phyloP scores from a whole-genome alignment of 2,888 invertebrate species.

The Drosophila subquinaria region DNA sequence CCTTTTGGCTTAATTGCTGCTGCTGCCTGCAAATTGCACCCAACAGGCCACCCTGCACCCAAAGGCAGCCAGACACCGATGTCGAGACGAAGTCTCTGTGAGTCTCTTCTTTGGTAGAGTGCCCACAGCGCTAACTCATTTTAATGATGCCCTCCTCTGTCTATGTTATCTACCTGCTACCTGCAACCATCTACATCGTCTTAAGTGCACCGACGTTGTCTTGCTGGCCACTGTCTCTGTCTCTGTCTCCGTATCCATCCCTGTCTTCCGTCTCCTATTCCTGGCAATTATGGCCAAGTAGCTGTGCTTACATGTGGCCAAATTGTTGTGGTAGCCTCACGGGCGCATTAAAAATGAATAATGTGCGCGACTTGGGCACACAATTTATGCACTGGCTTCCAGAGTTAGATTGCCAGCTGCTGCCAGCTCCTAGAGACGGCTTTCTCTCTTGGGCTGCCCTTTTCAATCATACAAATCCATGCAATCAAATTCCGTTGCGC shows the following conservation, averaged over 20 bases:
- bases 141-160: slow-evolving; percentile 69
- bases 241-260: slow-evolving; percentile 4
- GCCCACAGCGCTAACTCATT: slow-evolving; percentile 78
- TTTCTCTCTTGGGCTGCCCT: slow-evolving; percentile 47
- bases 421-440: slow-evolving; percentile 32
- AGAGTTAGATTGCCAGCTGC: slow-evolving; percentile 44
- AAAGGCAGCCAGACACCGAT: slow-evolving; percentile 33
- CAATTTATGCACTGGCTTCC: slow-evolving; percentile 75
- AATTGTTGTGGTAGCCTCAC: slow-evolving; percentile 77
- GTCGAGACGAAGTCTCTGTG: slow-evolving; percentile 41
- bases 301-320: slow-evolving; percentile 79
- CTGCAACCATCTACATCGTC: slow-evolving; percentile 26
- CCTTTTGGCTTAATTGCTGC: slow-evolving; percentile 82
- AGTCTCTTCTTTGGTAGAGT: slow-evolving; percentile 22
- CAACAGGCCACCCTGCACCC: slow-evolving; percentile 70
- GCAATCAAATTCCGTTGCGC: slow-evolving; percentile 76
- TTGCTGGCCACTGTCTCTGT: slow-evolving; percentile 43
- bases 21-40: slow-evolving; percentile 83
- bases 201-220: slow-evolving; percentile 75
- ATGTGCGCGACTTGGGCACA: slow-evolving; percentile 73
- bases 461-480: slow-evolving; percentile 80
- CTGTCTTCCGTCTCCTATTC: slow-evolving; percentile 39
- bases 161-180: slow-evolving; percentile 30
- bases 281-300: slow-evolving; percentile 80
- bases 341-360: slow-evolving; percentile 82